These are phyloP conservation scores for Zaprionus camerounensis DNA, from an alignment of 1,140 invertebrate genomes.

Conservation along the genomic window DNA sequence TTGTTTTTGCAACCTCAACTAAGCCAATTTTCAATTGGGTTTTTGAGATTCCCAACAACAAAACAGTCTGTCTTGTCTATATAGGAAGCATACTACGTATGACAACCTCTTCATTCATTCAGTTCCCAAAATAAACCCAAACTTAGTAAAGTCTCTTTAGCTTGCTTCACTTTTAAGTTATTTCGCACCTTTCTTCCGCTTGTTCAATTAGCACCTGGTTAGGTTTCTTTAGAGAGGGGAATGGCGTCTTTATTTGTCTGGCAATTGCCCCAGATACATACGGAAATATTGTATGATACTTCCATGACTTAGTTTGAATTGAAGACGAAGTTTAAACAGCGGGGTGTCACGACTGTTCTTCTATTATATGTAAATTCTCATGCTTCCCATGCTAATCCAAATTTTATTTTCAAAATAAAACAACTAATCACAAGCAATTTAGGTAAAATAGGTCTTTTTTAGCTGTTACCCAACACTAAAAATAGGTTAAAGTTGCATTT, in stretches of 20 bases:
- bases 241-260: too few relatives aligned
- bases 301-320: neutral
- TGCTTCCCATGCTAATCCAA: neutral
- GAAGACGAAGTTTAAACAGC: neutral
- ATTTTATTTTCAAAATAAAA: neutral
- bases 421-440: neutral
- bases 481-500: neutral
- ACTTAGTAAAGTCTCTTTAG: neutral
- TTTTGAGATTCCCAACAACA: constrained; percentile 1
- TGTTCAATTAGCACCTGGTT: constrained; percentile 4
- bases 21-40: constrained; percentile 42
- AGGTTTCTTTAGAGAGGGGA: neutral
- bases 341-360: neutral
- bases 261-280: neutral
- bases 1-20: neutral
- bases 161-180: neutral
- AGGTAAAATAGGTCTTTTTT: neutral
- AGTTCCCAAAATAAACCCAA: neutral
- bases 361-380: neutral
- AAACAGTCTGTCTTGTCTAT: neutral
- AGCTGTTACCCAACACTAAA: neutral
- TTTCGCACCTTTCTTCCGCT: neutral
- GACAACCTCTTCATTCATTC: constrained; percentile 1
- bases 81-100: neutral
- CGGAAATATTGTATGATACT: neutral